These are phyloP conservation scores for Intellagama lesueurii DNA, from an alignment of 2,797 vertebrate genomes.

Conservation along the genomic window DNA sequence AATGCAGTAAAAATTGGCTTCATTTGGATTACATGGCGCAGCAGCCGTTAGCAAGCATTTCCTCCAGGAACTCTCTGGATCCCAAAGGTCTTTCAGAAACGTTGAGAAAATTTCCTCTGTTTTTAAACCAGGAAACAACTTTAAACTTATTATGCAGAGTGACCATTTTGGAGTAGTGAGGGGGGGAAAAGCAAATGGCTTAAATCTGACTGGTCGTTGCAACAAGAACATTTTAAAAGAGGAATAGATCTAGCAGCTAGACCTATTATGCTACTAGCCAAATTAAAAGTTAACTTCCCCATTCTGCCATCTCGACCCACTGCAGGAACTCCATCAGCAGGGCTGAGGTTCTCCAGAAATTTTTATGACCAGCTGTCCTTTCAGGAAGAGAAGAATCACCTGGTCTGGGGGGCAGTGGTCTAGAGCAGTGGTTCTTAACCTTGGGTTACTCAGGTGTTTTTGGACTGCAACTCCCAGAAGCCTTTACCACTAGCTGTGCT, in stretches of 20 bases:
- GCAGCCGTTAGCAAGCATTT: neutral
- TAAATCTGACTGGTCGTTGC: too few relatives aligned
- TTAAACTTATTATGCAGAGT: neutral
- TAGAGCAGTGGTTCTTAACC: too few relatives aligned
- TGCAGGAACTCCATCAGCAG: neutral
- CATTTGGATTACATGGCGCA: neutral
- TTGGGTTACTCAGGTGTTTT: too few relatives aligned
- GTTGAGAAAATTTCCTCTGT: neutral
- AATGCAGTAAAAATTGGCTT: neutral
- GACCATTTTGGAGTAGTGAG: neutral
- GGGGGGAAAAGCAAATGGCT: too few relatives aligned
- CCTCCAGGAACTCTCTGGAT: neutral
- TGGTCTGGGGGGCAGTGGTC: too few relatives aligned
- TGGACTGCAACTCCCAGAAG: too few relatives aligned
- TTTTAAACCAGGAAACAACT: neutral
- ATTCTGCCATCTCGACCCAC: neutral
- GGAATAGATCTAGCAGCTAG: too few relatives aligned
- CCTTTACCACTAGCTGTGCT: too few relatives aligned
- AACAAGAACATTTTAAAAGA: too few relatives aligned
- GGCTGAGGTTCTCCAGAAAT: neutral
- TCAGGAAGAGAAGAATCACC: neutral
- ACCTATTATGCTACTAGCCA: neutral
- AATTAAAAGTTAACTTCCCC: neutral
- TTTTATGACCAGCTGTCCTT: neutral
- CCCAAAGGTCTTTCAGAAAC: neutral